Base-by-base conservation (phyloP, 2,797 vertebrate genomes). In the Gallinago stenura region DNA sequence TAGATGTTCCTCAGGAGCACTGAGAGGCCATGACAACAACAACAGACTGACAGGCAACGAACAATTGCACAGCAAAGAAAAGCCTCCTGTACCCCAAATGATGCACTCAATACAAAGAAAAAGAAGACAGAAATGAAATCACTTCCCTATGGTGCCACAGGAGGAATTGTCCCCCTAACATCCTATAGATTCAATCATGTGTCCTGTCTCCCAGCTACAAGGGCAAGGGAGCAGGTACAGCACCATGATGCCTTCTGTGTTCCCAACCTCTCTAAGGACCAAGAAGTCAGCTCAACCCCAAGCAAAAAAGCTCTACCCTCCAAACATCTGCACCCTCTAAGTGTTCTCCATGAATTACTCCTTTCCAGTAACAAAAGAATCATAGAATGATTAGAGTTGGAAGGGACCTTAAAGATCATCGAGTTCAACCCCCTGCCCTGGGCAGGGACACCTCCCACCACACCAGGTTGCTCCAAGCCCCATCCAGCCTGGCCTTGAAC, bases 121-220 rank as follows among this genome's bases (percentile, higher is more conserved):
- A 1, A 54, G 33, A 20, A 6, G 16, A 20, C 18, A 76, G 3
- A 43, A 66, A 22, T 12, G 10, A 31, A 50, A 62, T 1, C 10
- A 4, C 41, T 35, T 35, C 25, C 56, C 24, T 39, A 8, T 24
- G 1, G 39, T 46, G 41, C 39, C 45, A 50, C 58, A 48, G 78
- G 12, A 41, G 1, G 12, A 60, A 39, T 0, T 10, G 22, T 2
- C 18, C 20, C 24, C 10, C 18, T 43, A 28, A 48, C 14, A 25
- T 4, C 33, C 4, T 6, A 20, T 2, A 4, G 46, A 65, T 7
- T 4, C n/a, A 33, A 11, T n/a, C 43, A 24, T 10, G 9, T 1
- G 50, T 3, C 41, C 39, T 35, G 56, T 58, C 15, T 58, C 25
- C 66, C 46, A 33, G 51, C 4, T 57, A 20, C 57, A 56, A 57